Conservation (phyloP, 2,888 invertebrate genomes). For the Tholera decimalis region DNA sequence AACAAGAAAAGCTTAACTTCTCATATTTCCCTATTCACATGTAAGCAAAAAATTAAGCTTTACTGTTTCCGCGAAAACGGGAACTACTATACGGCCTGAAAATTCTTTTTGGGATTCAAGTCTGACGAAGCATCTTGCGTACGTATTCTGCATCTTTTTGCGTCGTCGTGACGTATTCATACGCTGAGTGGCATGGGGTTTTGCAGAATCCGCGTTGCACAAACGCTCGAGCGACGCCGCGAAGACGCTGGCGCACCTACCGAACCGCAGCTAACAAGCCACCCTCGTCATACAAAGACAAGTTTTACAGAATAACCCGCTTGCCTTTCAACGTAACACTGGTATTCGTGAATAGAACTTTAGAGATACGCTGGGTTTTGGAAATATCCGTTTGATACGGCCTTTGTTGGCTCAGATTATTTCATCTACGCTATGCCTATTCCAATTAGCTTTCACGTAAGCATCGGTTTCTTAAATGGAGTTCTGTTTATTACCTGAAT, state of each 20-base stretch:
- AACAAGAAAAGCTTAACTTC: constrained; percentile 4
- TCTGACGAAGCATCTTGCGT: constrained; percentile 35
- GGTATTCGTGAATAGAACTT: constrained; percentile 52
- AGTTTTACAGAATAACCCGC: constrained; percentile 61
- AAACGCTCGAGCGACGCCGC: constrained; percentile 55
- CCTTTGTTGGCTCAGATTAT: constrained; percentile 42
- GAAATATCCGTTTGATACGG: constrained; percentile 26
- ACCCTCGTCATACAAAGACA: constrained; percentile 60
- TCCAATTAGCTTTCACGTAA: constrained; percentile 49
- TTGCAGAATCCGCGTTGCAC: constrained; percentile 59
- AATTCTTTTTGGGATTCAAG: constrained; percentile 43
- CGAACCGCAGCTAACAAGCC: constrained; percentile 65
- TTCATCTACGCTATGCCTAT: constrained; percentile 31
- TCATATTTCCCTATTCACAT: constrained; percentile 13
- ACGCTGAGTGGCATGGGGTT: constrained; percentile 52
- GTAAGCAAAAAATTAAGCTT: constrained; percentile 8
- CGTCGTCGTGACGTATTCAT: constrained; percentile 55
- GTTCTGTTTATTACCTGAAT: constrained; percentile 28
- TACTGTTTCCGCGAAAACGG: constrained; percentile 27
- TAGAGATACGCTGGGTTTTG: constrained; percentile 33
- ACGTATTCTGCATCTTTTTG: constrained; percentile 53
- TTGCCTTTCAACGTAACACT: constrained; percentile 51
- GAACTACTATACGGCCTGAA: constrained; percentile 22
- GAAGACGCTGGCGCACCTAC: constrained; percentile 55
- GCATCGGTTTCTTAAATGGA: constrained; percentile 35